Evolutionary conservation across 2,113 vertebrate genomes (phyloP).

Genomic region (Lagopus muta): DNA sequence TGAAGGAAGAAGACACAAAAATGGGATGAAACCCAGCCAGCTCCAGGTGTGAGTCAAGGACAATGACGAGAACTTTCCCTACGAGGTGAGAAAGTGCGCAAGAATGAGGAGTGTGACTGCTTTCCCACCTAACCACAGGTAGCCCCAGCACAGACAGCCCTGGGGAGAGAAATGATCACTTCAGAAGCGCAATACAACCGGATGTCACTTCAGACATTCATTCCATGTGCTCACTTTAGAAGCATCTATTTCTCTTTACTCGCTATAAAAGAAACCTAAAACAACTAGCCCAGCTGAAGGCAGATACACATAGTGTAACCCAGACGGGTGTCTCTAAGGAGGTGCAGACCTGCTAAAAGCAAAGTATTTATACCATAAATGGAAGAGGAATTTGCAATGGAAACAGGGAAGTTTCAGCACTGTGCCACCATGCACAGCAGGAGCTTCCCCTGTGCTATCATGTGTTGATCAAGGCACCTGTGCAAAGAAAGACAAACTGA

Average conservation of each 20-base stretch:
- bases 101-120: not conserved
- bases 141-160: not conserved
- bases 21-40: not conserved
- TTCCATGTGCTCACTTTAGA: not conserved
- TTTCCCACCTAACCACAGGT: not conserved
- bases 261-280: not conserved
- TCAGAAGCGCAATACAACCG: not conserved
- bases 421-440: not conserved
- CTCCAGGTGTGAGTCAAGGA: not conserved
- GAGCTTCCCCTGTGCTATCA: not conserved
- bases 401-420: not conserved
- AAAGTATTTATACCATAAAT: not conserved
- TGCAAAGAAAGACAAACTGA: not conserved
- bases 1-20: conserved; percentile 5
- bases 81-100: not conserved
- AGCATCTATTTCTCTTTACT: not conserved
- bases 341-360: not conserved
- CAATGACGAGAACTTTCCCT: conserved; percentile 41
- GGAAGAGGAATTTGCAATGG: not conserved
- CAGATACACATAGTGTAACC: accelerated
- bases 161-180: not conserved
- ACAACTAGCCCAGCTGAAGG: not conserved
- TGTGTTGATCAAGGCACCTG: not conserved
- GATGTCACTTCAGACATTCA: not conserved
- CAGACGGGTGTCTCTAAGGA: not conserved